Conservation (phyloP, 2,797 vertebrate genomes). For the Alectoris magna region DNA sequence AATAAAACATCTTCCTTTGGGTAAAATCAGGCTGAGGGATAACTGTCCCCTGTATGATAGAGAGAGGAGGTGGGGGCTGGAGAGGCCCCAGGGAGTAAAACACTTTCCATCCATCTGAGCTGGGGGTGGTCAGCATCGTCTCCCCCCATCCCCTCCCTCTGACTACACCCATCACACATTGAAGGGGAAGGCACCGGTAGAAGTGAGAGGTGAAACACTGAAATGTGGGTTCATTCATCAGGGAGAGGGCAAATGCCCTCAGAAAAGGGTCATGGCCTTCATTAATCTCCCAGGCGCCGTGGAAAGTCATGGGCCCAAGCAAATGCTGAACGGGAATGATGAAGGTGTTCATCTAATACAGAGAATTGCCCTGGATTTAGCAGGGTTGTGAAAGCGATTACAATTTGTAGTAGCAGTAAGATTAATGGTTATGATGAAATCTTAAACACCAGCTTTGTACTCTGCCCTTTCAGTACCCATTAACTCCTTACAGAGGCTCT, state of each 20-base stretch:
- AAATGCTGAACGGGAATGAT: background rate
- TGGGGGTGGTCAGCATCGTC: background rate
- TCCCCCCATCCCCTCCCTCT: background rate
- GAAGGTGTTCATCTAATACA: background rate
- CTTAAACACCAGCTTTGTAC: background rate
- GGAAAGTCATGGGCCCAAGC: background rate
- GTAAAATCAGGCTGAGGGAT: background rate
- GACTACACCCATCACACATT: background rate
- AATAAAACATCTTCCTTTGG: background rate
- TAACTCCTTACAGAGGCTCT: background rate
- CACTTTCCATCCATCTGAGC: background rate
- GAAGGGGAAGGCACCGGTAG: background rate
- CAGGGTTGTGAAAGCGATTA: background rate
- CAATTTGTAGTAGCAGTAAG: background rate
- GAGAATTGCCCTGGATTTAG: background rate
- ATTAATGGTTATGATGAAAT: background rate
- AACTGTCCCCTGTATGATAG: fast-evolving
- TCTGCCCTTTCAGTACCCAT: background rate
- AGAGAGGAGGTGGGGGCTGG: background rate
- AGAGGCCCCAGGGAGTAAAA: background rate
- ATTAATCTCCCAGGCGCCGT: background rate
- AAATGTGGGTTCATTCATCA: background rate
- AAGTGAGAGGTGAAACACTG: background rate
- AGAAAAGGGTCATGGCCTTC: background rate
- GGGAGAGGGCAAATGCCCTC: background rate